Conservation (phyloP, 1,140 invertebrate species). For the Hypothenemus hampei region DNA sequence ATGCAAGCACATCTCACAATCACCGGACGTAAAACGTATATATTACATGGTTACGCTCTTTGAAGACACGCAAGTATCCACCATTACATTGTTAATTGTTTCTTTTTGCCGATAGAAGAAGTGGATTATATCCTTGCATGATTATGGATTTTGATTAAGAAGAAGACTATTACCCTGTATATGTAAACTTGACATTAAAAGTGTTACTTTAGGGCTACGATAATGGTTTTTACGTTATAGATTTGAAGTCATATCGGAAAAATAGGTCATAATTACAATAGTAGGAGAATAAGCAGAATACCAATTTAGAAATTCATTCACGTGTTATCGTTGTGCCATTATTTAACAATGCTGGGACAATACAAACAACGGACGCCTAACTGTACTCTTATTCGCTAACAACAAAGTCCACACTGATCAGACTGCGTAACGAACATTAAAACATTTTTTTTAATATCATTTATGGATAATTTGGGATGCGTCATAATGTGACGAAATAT, state of each 20-base stretch:
- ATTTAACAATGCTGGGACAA: constrained; percentile 25
- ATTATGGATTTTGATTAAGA: no score
- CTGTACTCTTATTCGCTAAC: constrained; percentile 22
- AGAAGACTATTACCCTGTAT: no score
- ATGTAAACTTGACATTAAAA: no score
- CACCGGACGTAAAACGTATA: no score
- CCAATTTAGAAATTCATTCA: constrained; percentile 25
- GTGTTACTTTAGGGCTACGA: no score
- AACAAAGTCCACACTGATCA: constrained; percentile 22
- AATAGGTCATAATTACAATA: constrained; percentile 19
- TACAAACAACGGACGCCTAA: constrained; percentile 24
- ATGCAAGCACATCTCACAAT: no score
- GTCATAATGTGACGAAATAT: constrained; percentile 15
- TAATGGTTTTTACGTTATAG: no score
- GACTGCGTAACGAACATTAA: constrained; percentile 21
- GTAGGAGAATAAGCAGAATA: constrained; percentile 1
- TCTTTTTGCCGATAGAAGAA: no score
- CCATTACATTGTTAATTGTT: no score
- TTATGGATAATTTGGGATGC: constrained; percentile 1
- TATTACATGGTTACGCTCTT: no score
- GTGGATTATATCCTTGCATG: no score
- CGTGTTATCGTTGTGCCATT: constrained; percentile 22
- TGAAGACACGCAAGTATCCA: no score
- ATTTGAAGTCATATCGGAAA: neutral
- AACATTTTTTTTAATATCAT: constrained; percentile 14